Evolutionary conservation across 2,113 vertebrate genomes (phyloP).

Genomic region (Cathartes aura): DNA sequence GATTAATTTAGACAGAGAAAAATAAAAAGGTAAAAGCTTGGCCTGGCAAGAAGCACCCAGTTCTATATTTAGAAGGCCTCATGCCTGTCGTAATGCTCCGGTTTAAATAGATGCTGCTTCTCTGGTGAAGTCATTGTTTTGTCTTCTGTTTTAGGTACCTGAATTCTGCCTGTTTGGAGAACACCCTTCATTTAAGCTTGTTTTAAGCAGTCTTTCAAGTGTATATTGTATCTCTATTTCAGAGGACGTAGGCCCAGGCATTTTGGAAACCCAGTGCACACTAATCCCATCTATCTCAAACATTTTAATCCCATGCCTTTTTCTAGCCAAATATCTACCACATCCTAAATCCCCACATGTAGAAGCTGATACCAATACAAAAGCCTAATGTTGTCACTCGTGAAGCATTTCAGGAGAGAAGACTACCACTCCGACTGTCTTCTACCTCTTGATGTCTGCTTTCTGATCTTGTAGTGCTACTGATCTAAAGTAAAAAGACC

Average conservation of each 20-base stretch:
- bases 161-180: not conserved
- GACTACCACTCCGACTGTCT: not conserved
- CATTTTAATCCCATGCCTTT: not conserved
- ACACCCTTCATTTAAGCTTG: not conserved
- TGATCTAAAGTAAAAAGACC: not conserved
- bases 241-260: not conserved
- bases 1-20: not conserved
- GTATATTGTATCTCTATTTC: not conserved
- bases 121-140: not conserved
- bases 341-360: not conserved
- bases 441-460: not conserved
- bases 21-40: not conserved
- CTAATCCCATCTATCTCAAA: not conserved
- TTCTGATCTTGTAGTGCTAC: not conserved
- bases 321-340: not conserved
- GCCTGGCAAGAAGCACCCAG: not conserved
- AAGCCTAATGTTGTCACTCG: not conserved
- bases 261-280: not conserved
- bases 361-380: not conserved
- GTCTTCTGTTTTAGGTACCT: not conserved
- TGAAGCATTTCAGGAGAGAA: not conserved
- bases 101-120: not conserved
- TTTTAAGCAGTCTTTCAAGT: not conserved
- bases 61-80: not conserved
- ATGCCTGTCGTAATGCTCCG: not conserved